Base-by-base conservation (phyloP, 2,888 invertebrate genomes). In the Lochmaea capreae region DNA sequence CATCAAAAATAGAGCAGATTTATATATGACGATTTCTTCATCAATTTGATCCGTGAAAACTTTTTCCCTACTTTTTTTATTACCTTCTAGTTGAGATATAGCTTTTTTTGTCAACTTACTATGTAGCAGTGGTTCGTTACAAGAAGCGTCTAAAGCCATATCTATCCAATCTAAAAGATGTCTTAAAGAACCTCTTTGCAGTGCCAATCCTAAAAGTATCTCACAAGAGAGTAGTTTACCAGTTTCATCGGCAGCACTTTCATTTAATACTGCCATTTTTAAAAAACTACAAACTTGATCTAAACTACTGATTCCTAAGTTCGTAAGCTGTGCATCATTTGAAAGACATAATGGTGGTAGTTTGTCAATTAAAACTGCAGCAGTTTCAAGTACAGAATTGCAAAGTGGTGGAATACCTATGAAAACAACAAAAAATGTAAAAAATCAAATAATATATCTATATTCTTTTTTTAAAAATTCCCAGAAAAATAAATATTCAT, bases 121-220 rank as follows among this genome's bases (percentile, higher is more conserved):
- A 67, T 84, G 83, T 18, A 80, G 52, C 39, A 67, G 59, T 42
- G 71, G 22, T 4, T 75, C 71, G 18, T 73, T 75, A 65, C 71
- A 83, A 76, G 85, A 83, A 9, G 86, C 86, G 63, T 87, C 86
- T 63, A 91, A 85, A 12, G 91, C 90, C 88, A 91, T 88, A 75
- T 90, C 89, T 63, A 92, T 89, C 92, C 92, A 92, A 80, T 91
- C 90, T 62, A 92, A 84, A 26, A 92, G 83, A 82, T 90, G 89
- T 58, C 90, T 84, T 22, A 92, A 86, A 12, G 90, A 90, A 18
- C 91, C 91, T 77, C 91, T 83, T 86, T 92, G 92, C 43, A 90
- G 84, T 14, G 90, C 89, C 57, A 92, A 81, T 6, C 89, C 88
- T 58, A 92, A 83, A 77, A 91, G 85, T 67, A 92, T 84, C 84